Conservation (phyloP, 1,140 invertebrate species). For the Lutraria rhynchaena region DNA sequence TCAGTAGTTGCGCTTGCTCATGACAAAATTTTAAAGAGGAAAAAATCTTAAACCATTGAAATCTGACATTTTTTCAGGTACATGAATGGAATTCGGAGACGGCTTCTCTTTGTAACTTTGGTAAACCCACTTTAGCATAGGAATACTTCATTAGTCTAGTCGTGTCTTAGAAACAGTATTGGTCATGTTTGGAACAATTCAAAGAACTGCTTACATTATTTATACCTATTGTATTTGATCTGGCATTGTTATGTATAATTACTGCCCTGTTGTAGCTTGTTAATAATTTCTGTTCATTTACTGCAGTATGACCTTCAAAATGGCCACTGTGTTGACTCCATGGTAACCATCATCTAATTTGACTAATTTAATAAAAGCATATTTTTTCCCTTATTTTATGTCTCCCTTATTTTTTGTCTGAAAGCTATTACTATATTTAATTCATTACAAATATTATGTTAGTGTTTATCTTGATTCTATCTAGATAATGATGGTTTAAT, state of each 20-base stretch:
- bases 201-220: constrained; percentile 46
- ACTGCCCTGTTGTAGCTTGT: constrained; percentile 44
- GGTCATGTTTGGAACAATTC: constrained; percentile 28
- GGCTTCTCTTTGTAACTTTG: constrained; percentile 5
- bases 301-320: constrained; percentile 28
- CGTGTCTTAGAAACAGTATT: constrained; percentile 42
- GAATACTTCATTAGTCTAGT: constrained; percentile 42
- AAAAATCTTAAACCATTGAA: no score
- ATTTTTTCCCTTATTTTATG: no score
- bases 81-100: constrained; percentile 7
- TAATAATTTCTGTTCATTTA: constrained; percentile 48
- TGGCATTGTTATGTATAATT: constrained; percentile 41
- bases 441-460: no score
- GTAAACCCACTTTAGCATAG: constrained; percentile 45
- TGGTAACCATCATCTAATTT: no score
- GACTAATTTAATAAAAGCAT: no score
- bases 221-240: constrained; percentile 31
- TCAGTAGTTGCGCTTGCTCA: no score
- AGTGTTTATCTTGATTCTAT: no score
- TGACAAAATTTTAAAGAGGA: no score
- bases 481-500: no score
- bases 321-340: background rate
- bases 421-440: no score
- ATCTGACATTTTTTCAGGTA: constrained; percentile 37
- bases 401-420: no score